These are phyloP conservation scores for Chesias legatella DNA, from an alignment of 2,888 invertebrate species.

Conservation along the genomic window DNA sequence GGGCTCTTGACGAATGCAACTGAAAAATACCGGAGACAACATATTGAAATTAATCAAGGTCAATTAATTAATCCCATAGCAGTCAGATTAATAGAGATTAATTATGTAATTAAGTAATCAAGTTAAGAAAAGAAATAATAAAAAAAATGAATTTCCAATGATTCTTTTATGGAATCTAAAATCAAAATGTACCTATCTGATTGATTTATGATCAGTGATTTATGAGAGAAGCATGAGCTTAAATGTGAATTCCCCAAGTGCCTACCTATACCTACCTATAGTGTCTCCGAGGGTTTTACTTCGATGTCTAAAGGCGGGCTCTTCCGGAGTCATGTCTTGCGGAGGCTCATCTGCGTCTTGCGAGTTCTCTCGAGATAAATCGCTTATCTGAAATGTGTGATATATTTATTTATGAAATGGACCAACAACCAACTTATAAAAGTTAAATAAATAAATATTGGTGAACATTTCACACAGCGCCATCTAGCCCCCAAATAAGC, in stretches of 20 bases:
- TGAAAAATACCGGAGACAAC: conserved; percentile 13
- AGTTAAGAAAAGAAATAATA: no score
- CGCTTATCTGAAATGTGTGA: conserved; percentile 77
- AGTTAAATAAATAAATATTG: neutral
- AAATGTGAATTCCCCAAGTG: conserved; percentile 80
- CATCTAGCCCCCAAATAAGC: no score
- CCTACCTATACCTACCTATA: conserved; percentile 29
- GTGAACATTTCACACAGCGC: no score
- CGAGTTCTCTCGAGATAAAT: conserved; percentile 84
- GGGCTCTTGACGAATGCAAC: conserved; percentile 19
- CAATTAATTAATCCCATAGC: conserved; percentile 11
- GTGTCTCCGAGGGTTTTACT: conserved; percentile 96
- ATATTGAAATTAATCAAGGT: conserved; percentile 7
- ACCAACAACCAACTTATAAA: no score
- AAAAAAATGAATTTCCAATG: no score
- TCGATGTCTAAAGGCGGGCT: conserved; percentile 85
- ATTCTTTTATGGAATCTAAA: no score
- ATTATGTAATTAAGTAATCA: no score
- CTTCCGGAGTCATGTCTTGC: conserved; percentile 48
- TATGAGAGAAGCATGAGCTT: no score
- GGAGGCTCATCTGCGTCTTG: conserved; percentile 84
- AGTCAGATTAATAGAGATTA: conserved; percentile 5
- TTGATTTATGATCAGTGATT: no score
- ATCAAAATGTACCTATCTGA: neutral
- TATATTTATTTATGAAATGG: no score